Percentiles rank a stretch among this genome's conserved stretches.
These are phyloP conservation scores for Tricholauxania praeusta DNA, from an alignment of 2,888 invertebrate species.

Conservation along the genomic window DNA sequence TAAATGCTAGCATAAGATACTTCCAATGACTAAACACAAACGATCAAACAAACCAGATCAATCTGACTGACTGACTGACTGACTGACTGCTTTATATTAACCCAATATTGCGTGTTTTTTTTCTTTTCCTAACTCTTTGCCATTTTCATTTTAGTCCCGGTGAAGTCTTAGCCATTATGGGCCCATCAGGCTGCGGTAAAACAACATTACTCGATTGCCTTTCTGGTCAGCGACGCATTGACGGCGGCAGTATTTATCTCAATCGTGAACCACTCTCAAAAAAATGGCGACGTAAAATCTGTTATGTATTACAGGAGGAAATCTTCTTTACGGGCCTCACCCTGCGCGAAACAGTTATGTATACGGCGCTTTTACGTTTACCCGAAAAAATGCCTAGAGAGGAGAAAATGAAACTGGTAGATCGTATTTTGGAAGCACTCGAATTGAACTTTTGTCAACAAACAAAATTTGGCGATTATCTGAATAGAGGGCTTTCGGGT, in stretches of 20 bases:
- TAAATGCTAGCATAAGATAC: too few species aligned
- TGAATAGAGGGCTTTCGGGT: slow-evolving; percentile 82
- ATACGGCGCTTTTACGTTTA: slow-evolving; percentile 72
- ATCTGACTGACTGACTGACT: too few species aligned
- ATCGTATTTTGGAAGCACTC: slow-evolving; percentile 81
- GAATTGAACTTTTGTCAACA: slow-evolving; percentile 81
- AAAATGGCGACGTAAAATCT: slow-evolving; percentile 79
- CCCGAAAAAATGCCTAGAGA: slow-evolving; percentile 78
- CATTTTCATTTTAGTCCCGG: slow-evolving; percentile 72
- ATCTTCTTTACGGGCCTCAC: slow-evolving; percentile 85
- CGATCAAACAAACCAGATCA: too few species aligned
- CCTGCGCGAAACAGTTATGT: slow-evolving; percentile 79
- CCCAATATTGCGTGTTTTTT: neutral
- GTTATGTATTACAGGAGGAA: slow-evolving; percentile 86
- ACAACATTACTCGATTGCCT: slow-evolving; percentile 82
- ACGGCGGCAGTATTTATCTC: slow-evolving; percentile 76
- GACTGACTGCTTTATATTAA: too few species aligned
- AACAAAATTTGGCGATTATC: slow-evolving; percentile 82
- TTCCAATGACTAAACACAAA: too few species aligned
- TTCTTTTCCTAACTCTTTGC: neutral
- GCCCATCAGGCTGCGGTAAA: slow-evolving; percentile 84
- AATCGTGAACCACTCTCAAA: slow-evolving; percentile 76
- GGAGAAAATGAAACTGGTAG: slow-evolving; percentile 82
- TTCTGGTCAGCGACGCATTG: slow-evolving; percentile 77
- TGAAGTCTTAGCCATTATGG: slow-evolving; percentile 84